phyloP scores from a whole-genome alignment of 2,888 invertebrate species.

The Xanthorhoe designata region DNA sequence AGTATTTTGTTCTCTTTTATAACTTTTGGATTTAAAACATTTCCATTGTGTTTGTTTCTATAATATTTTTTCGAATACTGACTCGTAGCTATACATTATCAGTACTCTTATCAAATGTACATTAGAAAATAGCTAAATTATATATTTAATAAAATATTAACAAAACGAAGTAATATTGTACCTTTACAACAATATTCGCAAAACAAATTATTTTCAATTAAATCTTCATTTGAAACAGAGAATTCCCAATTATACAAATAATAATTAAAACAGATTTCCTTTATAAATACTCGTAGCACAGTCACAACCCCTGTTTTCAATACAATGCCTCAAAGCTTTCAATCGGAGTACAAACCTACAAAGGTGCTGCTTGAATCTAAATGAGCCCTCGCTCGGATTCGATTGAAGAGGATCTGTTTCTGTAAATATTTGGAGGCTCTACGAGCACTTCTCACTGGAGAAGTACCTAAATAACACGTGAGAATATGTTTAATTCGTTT shows the following conservation, averaged over 20 bases:
- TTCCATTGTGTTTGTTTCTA: background rate
- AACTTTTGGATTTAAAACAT: background rate
- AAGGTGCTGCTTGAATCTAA: constrained; percentile 1
- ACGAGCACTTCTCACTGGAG: background rate
- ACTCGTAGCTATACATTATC: no score
- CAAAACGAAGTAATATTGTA: no score
- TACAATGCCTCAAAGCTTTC: background rate
- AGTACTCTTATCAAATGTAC: no score
- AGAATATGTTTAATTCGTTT: no score
- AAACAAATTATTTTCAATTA: background rate
- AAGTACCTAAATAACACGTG: background rate
- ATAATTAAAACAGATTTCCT: background rate
- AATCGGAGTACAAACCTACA: background rate
- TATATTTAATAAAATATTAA: no score
- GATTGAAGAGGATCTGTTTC: background rate
- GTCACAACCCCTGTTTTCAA: background rate
- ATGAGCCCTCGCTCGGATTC: background rate
- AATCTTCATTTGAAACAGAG: background rate
- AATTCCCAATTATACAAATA: background rate
- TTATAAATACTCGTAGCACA: background rate
- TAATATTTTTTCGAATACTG: no score
- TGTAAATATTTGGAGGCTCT: background rate
- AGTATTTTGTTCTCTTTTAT: no score
- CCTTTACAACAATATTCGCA: background rate
- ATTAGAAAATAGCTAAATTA: no score